Evolutionary conservation across 2,113 vertebrate species (phyloP).

Genomic region (Edolisoma coerulescens): DNA sequence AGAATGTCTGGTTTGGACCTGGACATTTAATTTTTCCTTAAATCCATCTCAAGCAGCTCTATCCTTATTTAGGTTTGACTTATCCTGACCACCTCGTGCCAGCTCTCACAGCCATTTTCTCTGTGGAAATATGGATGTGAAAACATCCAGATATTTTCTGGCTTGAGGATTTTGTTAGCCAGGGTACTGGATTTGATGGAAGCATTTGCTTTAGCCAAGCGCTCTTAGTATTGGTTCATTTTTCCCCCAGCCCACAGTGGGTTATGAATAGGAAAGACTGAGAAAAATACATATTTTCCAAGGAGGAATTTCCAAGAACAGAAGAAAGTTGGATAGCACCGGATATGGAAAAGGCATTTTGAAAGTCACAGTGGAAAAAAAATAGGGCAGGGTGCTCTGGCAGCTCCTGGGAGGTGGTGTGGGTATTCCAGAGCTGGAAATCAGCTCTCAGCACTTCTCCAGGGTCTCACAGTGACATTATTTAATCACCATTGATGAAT

Average conservation of each 20-base stretch:
- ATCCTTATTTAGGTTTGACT: neutral
- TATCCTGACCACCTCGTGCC: neutral
- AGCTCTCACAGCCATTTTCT: neutral
- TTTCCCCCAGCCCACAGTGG: neutral
- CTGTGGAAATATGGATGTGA: neutral
- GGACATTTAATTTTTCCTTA: neutral
- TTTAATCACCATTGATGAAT: neutral
- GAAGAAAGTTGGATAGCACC: neutral
- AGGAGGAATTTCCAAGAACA: neutral
- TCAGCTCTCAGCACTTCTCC: neutral
- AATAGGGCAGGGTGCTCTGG: neutral
- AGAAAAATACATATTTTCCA: neutral
- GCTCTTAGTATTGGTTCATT: neutral
- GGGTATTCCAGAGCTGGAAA: neutral
- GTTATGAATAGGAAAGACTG: neutral
- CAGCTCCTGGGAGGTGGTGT: neutral
- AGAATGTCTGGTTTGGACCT: neutral
- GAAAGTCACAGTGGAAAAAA: neutral
- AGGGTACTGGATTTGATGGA: neutral
- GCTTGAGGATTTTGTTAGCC: neutral
- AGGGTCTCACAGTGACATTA: neutral
- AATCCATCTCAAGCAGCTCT: neutral
- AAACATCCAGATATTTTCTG: neutral
- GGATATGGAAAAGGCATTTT: neutral
- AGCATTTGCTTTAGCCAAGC: neutral